Evolutionary conservation across 2,113 vertebrate species (phyloP).

Genomic region (Emydocephalus ijimae): DNA sequence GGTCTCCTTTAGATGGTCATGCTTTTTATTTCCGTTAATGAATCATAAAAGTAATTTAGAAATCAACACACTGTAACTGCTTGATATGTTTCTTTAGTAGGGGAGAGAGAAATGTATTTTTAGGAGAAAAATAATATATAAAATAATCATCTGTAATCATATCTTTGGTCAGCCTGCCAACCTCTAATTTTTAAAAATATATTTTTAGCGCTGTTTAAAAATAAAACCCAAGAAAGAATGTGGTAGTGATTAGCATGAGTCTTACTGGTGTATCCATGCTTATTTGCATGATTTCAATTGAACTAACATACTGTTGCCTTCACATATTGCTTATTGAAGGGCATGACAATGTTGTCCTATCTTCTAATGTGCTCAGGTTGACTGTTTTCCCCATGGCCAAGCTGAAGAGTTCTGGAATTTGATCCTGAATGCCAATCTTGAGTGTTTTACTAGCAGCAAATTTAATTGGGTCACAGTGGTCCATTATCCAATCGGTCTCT

Average conservation of each 20-base stretch:
- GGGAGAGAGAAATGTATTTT: neutral
- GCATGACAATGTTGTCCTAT: neutral
- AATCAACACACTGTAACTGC: neutral
- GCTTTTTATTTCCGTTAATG: neutral
- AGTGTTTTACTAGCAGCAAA: neutral
- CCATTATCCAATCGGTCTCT: neutral
- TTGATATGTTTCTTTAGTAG: neutral
- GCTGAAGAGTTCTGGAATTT: neutral
- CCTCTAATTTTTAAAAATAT: neutral
- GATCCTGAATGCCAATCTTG: neutral
- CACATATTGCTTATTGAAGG: neutral
- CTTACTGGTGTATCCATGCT: neutral
- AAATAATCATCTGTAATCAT: neutral
- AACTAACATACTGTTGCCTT: neutral
- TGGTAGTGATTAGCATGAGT: neutral
- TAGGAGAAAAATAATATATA: neutral
- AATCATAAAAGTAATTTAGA: neutral
- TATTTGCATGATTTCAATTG: neutral
- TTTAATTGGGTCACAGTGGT: neutral
- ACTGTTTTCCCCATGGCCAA: neutral
- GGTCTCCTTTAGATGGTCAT: neutral
- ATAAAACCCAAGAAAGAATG: neutral
- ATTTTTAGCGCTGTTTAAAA: neutral
- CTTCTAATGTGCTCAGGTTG: neutral
- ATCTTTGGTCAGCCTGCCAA: neutral